These are phyloP conservation scores for Palloptera scutellata DNA, from an alignment of 2,888 invertebrate genomes.

Conservation along the genomic window DNA sequence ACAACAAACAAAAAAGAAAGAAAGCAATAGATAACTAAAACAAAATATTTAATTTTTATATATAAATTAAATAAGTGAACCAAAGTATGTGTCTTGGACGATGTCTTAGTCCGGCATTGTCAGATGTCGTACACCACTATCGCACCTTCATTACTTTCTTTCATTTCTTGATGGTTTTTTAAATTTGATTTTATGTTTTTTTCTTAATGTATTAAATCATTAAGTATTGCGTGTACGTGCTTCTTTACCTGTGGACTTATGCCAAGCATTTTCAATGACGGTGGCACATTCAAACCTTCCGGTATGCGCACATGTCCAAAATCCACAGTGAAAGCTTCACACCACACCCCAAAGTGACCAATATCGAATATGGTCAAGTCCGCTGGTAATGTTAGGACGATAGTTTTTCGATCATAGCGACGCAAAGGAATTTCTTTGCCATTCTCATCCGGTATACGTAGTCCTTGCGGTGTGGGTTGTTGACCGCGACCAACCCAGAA, in stretches of 20 bases:
- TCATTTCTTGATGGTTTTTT: too few relatives aligned
- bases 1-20: not conserved
- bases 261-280: conserved; percentile 91
- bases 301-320: conserved; percentile 88
- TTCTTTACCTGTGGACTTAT: conserved; percentile 89
- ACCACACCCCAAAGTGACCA: conserved; percentile 93
- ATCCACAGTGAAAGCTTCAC: conserved; percentile 91
- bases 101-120: too few relatives aligned
- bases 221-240: conserved; percentile 54
- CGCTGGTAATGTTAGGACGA: conserved; percentile 87
- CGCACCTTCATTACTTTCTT: too few relatives aligned
- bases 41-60: too few relatives aligned
- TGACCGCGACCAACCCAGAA: conserved; percentile 91
- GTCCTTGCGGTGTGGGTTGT: conserved; percentile 82
- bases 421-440: conserved; percentile 82
- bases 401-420: conserved; percentile 84
- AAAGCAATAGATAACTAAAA: not conserved
- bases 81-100: too few relatives aligned
- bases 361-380: conserved; percentile 91
- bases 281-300: conserved; percentile 80
- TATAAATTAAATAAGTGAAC: not conserved
- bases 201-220: conserved; percentile 50
- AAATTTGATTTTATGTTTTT: not conserved
- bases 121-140: not conserved
- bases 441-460: conserved; percentile 89